phyloP scores from a whole-genome alignment of 2,888 invertebrate genomes.

The Tinea trinotella region DNA sequence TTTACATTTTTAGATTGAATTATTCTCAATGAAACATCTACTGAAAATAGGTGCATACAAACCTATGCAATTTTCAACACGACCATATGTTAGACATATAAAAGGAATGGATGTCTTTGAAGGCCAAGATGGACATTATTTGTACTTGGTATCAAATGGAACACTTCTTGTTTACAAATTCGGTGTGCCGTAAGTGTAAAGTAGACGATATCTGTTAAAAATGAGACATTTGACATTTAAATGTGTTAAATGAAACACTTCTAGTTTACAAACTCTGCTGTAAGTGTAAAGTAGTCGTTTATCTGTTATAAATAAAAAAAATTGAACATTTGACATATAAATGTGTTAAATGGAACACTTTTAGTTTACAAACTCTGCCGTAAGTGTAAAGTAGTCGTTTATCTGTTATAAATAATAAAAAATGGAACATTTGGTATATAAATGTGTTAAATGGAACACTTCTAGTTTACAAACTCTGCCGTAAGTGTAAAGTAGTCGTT shows the following conservation, averaged over 20 bases:
- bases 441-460: too few relatives aligned
- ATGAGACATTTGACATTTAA: constrained; percentile 18
- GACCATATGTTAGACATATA: constrained; percentile 21
- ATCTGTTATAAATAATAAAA: too few relatives aligned
- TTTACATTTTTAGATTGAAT: constrained; percentile 9
- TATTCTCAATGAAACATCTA: constrained; percentile 25
- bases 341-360: constrained; percentile 23
- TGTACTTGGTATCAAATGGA: constrained; percentile 27
- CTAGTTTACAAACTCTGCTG: too few relatives aligned
- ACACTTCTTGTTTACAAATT: constrained; percentile 20
- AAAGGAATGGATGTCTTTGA: constrained; percentile 30
- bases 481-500: too few relatives aligned
- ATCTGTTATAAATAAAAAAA: too few relatives aligned
- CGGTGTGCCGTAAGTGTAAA: constrained; percentile 18
- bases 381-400: constrained; percentile 20
- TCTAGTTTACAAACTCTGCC: too few relatives aligned
- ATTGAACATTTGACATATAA: too few relatives aligned
- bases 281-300: too few relatives aligned
- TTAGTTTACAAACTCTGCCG: constrained; percentile 9
- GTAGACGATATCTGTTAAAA: constrained; percentile 17
- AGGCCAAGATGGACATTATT: constrained; percentile 26
- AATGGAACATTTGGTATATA: constrained; percentile 17
- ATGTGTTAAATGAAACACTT: too few relatives aligned
- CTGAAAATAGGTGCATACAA: not conserved
- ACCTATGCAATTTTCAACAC: constrained; percentile 1